Evolutionary conservation across 2,888 invertebrate species (phyloP), one percentile per base, ranked within the genome.

Genomic region (Panzeria rudis): DNA sequence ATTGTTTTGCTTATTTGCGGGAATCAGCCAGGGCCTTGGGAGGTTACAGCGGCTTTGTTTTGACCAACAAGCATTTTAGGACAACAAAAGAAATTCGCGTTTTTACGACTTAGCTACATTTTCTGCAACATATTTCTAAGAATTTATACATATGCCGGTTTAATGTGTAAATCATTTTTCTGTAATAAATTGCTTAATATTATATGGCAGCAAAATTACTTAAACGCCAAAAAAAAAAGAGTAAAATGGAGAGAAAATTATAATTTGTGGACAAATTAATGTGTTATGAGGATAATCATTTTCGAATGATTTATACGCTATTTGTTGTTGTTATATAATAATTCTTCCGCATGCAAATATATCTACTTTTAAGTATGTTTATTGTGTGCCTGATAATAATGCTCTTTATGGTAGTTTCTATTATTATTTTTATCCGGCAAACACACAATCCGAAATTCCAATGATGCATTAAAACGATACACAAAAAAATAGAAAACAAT

Each of bases 331-430:
- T 71, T 64, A 64, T 29, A 35, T 47, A 79, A 72, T n/a, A 72
- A 64, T 59, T 76, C 50, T 82, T 82, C 76, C 76, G 82, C 82
- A 82, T 82, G 71, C 38, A 80, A 73, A 80, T 73, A 54, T 52
- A 29, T 73, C 50, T 38, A 5, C 8, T 50, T 50, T 6, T 9
- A 20, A 50, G 20, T 25, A 35, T 20, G n/a, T 23, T 52, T 50
- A 23, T 23, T 52, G 38, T 69, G n/a, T 68, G 50, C 50, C 59
- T 59, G 29, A 50, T 47, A 44, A n/a, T 11, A 64, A 75, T 62
- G 62, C 62, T 75, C 15, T 72, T 59, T 35, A 35, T 76, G 56
- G 56, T 66, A 20, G n/a, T 56, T 76, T 62, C 8, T 68, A 15
- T 59, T 62, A 32, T 41, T 41, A 4, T 29, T 25, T 32, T 41